Evolutionary conservation across 2,797 vertebrate genomes (phyloP), one percentile per base, ranked within the genome.

Genomic region (Poliocrania exsul): DNA sequence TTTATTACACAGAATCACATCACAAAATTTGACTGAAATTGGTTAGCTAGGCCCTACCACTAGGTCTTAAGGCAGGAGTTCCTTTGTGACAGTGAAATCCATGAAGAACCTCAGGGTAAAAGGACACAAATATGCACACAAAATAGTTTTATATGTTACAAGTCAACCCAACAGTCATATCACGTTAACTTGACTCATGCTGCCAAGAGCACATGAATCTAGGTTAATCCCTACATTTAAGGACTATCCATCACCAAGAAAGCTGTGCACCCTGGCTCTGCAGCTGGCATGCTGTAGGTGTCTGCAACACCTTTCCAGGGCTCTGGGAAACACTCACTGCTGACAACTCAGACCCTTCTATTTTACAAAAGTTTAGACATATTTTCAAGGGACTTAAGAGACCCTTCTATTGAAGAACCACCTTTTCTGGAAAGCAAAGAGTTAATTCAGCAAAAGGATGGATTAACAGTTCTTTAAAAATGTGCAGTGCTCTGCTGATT

Each of bases 211-310:
- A 93, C 37, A 54, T 0, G 49, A 72, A 83, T 96, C 81, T 91
- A 93, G 44, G 65, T 85, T 94, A 96, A 96, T 88, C 82, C 73
- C 81, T 87, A 46, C 19, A 93, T 80, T 84, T 90, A 79, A 94
- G 57, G 66, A 37, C 42, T 86, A 69, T 35, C 44, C 26, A 88
- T 57, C 40, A 90, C 65, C 62, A 71, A 54, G 79, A 70, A 81
- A 93, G 86, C 74, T 64, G 57, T 56, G 37, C 53, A 58, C 79
- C 54, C 90, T 40, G 49, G 37, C 47, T 86, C 54, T 47, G 40
- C 35, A 87, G 35, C 13, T 80, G 75, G 92, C 23, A 89, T 3
- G 13, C 19, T 62, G 6, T 1, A 10, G 28, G 78, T 60, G 29
- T 75, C n/a, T 44, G 16, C 28, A 57, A 90, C 1, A 14, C 9